Base-by-base conservation (phyloP, 2,797 vertebrate species). In the Acanthis flammea region DNA sequence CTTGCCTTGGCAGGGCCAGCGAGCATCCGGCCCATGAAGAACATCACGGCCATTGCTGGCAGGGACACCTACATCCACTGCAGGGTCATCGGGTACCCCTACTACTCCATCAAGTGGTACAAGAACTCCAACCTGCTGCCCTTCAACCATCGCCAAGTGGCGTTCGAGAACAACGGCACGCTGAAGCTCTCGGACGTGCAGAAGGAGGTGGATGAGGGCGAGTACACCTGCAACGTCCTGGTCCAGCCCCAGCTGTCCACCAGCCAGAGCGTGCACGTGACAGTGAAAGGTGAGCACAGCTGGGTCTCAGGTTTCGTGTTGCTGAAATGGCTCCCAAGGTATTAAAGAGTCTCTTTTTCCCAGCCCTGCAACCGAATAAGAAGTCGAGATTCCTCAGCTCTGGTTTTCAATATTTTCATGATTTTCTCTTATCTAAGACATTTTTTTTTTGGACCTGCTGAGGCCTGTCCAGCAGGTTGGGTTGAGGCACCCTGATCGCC, bases 81-180 rank as follows among this genome's bases (percentile, higher is more conserved):
- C 70, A 99, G 99, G 6, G 99, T 99, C 79, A 99, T 99, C 25
- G 99, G 99, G 83, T 99, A 99, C 85, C 99, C 99, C 0, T 99
- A 99, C 91, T 99, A 99, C 97, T 99, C 99, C 97, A 99, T 99
- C 96, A 99, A 99, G 95, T 99, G 99, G 99, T 99, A 99, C 97
- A 99, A 99, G 98, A 99, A 99, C 96, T 99, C 99, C 1, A 99
- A 99, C 7, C 97, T 99, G 95, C 98, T 99, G 37, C 99, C 99
- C 2, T 99, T 99, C 92, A 99, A 99, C 97, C 99, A 99, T 88
- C 98, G 99, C 19, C 99, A 99, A 98, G 98, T 99, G 88, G 99
- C 99, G 1, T 99, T 99, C 62, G 99, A 99, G 96, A 99, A 99
- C 98, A 99, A 99, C 0, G 99, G 99, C 48, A 99, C 99, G 0